Conservation (phyloP, 2,888 invertebrate species). For the Colostygia pectinataria region DNA sequence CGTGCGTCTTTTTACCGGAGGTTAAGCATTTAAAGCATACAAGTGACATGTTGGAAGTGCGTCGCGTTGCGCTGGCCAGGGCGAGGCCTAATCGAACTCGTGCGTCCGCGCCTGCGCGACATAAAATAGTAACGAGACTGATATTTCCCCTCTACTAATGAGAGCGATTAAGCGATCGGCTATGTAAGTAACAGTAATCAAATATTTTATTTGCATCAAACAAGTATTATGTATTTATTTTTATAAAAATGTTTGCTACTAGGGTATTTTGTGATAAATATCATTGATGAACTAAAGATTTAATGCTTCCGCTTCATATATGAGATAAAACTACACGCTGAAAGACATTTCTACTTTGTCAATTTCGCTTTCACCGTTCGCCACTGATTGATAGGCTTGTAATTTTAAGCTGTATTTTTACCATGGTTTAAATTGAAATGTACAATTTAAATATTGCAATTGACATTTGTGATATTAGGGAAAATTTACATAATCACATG, state of each 20-base stretch:
- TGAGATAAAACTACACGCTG: conserved; percentile 28
- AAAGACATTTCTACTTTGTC: conserved; percentile 26
- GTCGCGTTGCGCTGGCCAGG: background rate
- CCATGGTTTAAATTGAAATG: conserved; percentile 21
- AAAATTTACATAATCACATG: conserved; percentile 46
- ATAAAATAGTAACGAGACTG: conserved; percentile 52
- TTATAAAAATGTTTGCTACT: conserved; percentile 55
- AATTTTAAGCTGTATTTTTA: conserved; percentile 19
- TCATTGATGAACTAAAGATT: conserved; percentile 20
- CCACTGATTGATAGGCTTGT: conserved; percentile 23
- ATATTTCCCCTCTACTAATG: conserved; percentile 39
- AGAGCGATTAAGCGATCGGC: conserved; percentile 33
- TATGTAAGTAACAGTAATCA: conserved; percentile 30
- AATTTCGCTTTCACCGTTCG: conserved; percentile 29
- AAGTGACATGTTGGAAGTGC: background rate
- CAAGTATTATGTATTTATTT: conserved; percentile 69
- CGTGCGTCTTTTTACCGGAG: too few species aligned
- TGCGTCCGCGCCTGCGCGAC: conserved; percentile 22
- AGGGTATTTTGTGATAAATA: conserved; percentile 49
- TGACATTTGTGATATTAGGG: conserved; percentile 77
- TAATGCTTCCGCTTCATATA: conserved; percentile 32
- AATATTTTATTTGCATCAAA: conserved; percentile 57
- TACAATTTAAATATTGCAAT: conserved; percentile 59
- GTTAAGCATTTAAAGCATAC: background rate
- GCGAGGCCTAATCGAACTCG: conserved; percentile 8